These are phyloP conservation scores for Trichogramma pretiosum DNA, from an alignment of 1,140 invertebrate species.

Conservation along the genomic window DNA sequence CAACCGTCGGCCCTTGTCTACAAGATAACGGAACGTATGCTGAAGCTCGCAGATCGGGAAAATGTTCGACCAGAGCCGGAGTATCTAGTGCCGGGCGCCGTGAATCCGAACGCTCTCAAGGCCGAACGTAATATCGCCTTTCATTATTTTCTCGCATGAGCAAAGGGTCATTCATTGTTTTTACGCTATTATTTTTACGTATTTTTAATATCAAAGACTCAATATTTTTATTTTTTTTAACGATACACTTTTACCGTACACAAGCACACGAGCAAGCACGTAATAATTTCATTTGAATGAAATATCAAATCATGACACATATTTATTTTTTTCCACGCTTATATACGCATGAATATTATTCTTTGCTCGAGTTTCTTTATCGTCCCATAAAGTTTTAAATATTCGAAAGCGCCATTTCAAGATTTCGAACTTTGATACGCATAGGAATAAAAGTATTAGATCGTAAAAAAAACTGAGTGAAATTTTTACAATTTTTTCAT, in stretches of 20 bases:
- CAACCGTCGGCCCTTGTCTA: slow-evolving; percentile 25
- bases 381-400: too few relatives aligned
- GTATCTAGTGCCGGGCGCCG: slow-evolving; percentile 20
- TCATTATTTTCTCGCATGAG: background rate
- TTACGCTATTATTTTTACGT: background rate
- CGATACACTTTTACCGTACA: too few relatives aligned
- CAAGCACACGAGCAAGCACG: too few relatives aligned
- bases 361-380: too few relatives aligned
- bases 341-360: background rate
- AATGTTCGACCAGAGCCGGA: background rate
- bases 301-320: slow-evolving; percentile 1
- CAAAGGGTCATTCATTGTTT: background rate
- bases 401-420: too few relatives aligned
- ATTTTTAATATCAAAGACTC: slow-evolving; percentile 9
- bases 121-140: slow-evolving; percentile 18
- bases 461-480: too few relatives aligned
- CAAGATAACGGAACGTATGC: slow-evolving; percentile 21
- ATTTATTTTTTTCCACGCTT: background rate
- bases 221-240: too few relatives aligned
- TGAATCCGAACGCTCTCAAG: slow-evolving; percentile 21
- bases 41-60: slow-evolving; percentile 15
- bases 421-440: too few relatives aligned
- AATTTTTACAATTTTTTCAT: too few relatives aligned
- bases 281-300: slow-evolving; percentile 2
- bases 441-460: too few relatives aligned